Evolutionary conservation across 2,888 invertebrate genomes (phyloP).

Genomic region (Drosophila algonquin): DNA sequence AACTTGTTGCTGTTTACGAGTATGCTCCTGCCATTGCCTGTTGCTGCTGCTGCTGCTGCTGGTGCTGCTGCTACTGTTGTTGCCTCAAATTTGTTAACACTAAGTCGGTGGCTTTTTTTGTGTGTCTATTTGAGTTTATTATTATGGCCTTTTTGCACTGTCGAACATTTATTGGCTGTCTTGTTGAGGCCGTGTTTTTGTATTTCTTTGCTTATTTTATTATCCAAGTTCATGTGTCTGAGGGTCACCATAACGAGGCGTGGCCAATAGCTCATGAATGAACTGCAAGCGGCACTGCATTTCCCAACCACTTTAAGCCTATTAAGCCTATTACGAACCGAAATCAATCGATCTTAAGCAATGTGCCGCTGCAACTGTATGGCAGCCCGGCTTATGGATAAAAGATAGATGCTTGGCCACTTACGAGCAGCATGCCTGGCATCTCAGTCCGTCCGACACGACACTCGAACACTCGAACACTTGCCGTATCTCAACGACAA

Average conservation of each 20-base stretch:
- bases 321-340: conserved; percentile 74
- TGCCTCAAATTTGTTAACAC: conserved; percentile 73
- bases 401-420: conserved; percentile 59
- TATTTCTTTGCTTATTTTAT: conserved; percentile 45
- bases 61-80: conserved; percentile 21
- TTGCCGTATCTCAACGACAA: conserved; percentile 65
- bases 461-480: conserved; percentile 29
- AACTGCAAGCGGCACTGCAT: conserved; percentile 40
- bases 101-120: conserved; percentile 53
- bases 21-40: no score
- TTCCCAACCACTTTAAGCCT: conserved; percentile 70
- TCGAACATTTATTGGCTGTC: conserved; percentile 68
- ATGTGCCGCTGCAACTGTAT: conserved; percentile 38
- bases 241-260: conserved; percentile 65
- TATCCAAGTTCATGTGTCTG: conserved; percentile 68
- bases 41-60: conserved; percentile 27
- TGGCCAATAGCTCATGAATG: conserved; percentile 55
- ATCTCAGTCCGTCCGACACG: conserved; percentile 11
- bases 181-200: conserved; percentile 34
- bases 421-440: conserved; percentile 25
- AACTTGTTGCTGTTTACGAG: conserved; percentile 52
- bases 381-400: conserved; percentile 27
- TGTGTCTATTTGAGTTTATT: conserved; percentile 64
- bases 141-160: conserved; percentile 75
- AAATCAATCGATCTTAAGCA: conserved; percentile 49